A percentile compares a stretch with the other conserved stretches of the same genome.
Evolutionary conservation across 1,140 invertebrate genomes (phyloP).

Genomic region (Melitaea cinxia): DNA sequence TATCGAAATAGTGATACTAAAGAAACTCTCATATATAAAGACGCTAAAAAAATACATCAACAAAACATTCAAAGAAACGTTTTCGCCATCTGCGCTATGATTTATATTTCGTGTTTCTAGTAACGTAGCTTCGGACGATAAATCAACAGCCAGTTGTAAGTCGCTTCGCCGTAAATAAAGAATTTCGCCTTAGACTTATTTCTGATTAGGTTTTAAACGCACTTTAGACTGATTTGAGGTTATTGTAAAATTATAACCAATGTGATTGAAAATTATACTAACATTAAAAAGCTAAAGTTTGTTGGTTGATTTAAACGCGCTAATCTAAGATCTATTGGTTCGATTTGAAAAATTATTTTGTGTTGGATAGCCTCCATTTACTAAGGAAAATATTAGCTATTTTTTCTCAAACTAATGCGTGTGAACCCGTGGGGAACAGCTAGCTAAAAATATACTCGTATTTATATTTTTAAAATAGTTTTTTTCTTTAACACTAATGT

Average conservation of each 20-base stretch:
- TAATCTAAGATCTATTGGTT: too few species aligned
- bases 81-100: slow-evolving; percentile 66
- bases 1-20: background rate
- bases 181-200: slow-evolving; percentile 38
- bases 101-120: slow-evolving; percentile 62
- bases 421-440: too few species aligned
- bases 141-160: slow-evolving; percentile 56
- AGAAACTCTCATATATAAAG: background rate
- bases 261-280: background rate
- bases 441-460: too few species aligned
- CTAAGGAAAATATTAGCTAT: too few species aligned
- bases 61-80: slow-evolving; percentile 45
- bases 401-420: too few species aligned
- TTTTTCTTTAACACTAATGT: too few species aligned
- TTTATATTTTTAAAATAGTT: too few species aligned
- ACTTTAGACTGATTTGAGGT: background rate
- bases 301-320: too few species aligned
- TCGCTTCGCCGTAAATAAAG: slow-evolving; percentile 59
- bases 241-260: background rate
- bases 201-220: background rate
- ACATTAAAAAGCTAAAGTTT: too few species aligned
- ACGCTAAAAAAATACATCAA: slow-evolving; percentile 5
- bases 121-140: slow-evolving; percentile 52
- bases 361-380: too few species aligned
- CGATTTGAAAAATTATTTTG: too few species aligned